These are phyloP conservation scores for Archaeoteleia sp. DNA, from an alignment of 2,888 invertebrate species.

Conservation along the genomic window DNA sequence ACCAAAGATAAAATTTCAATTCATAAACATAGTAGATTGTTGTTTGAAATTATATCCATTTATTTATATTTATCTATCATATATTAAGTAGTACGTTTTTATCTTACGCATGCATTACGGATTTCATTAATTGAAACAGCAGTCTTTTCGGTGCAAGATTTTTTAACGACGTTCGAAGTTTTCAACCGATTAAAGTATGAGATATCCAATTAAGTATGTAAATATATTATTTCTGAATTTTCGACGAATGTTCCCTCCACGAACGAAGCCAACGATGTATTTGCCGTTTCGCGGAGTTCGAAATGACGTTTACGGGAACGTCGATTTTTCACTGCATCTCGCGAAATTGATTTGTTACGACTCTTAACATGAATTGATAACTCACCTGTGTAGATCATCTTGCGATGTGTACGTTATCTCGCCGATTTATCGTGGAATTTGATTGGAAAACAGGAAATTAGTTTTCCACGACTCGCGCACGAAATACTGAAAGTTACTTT, in stretches of 20 bases:
- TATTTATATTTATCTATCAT: not conserved
- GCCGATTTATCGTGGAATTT: constrained; percentile 57
- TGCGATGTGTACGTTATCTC: constrained; percentile 41
- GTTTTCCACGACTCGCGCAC: constrained; percentile 57
- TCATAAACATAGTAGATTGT: too few species aligned
- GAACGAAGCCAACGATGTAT: constrained; percentile 1
- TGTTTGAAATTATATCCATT: not conserved
- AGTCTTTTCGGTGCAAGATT: too few species aligned
- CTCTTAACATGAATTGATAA: constrained; percentile 50
- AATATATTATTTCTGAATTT: too few species aligned
- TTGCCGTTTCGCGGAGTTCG: constrained; percentile 27
- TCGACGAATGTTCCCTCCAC: too few species aligned
- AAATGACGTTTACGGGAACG: constrained; percentile 10
- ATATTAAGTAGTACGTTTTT: not conserved
- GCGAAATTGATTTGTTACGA: constrained; percentile 40
- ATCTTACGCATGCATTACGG: not conserved
- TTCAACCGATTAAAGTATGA: not conserved
- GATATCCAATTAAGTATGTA: too few species aligned
- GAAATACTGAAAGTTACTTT: constrained; percentile 50
- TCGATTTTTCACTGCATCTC: constrained; percentile 12
- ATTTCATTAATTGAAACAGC: too few species aligned
- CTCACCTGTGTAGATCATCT: constrained; percentile 46
- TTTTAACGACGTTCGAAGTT: too few species aligned
- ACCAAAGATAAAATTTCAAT: too few species aligned
- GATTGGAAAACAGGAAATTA: constrained; percentile 67